A percentile compares a stretch with the other conserved stretches of the same genome.
Conservation (phyloP, 2,113 vertebrate species). For the Microcebus ravelobensis region DNA sequence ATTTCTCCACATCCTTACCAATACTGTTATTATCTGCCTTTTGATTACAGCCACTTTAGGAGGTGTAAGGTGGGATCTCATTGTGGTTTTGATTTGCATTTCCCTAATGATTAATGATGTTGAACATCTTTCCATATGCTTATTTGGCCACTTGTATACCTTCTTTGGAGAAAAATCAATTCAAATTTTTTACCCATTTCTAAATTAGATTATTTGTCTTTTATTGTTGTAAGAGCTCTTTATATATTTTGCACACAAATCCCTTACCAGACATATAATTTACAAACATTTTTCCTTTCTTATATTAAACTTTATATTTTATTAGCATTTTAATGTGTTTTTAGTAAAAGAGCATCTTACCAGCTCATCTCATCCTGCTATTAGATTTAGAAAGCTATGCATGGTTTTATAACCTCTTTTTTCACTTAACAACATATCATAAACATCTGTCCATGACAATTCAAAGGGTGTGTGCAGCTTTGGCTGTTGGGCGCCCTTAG, state of each 20-base stretch:
- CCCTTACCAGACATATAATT: not conserved
- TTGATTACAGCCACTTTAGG: not conserved
- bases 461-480: not conserved
- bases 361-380: not conserved
- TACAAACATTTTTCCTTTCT: slow-evolving; percentile 14
- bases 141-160: not conserved
- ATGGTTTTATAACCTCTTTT: not conserved
- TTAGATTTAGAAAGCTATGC: not conserved
- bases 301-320: not conserved
- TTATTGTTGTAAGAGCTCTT: not conserved
- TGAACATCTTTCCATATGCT: not conserved
- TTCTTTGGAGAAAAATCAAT: not conserved
- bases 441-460: not conserved
- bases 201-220: not conserved
- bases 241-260: not conserved
- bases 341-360: not conserved
- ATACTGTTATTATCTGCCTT: not conserved
- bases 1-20: not conserved
- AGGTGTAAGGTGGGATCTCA: not conserved
- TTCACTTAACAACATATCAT: not conserved
- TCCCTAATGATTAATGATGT: not conserved
- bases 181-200: not conserved
- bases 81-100: not conserved
- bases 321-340: not conserved
- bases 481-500: not conserved